Conservation (phyloP, 2,888 invertebrate genomes). For the Anthophora plumipes region DNA sequence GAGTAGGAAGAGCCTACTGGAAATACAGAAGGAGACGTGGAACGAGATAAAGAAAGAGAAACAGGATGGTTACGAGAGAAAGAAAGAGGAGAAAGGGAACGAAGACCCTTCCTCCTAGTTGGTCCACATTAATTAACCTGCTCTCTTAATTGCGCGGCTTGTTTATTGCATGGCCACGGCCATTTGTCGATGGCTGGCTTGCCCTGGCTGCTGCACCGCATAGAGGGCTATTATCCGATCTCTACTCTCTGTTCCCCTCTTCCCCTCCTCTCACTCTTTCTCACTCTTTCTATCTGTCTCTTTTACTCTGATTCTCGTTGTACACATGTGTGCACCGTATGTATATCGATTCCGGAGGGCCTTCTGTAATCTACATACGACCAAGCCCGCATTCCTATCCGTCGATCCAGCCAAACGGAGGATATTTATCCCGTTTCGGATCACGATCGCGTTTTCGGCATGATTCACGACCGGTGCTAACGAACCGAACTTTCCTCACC, state of each 20-base stretch:
- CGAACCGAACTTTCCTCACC: conserved; percentile 20
- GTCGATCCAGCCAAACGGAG: conserved; percentile 51
- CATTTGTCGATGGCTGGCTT: conserved; percentile 76
- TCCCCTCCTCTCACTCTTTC: background rate
- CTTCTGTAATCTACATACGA: conserved; percentile 66
- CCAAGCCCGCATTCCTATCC: conserved; percentile 46
- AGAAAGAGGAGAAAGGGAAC: conserved; percentile 19
- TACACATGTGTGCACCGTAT: conserved; percentile 38
- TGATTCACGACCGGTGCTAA: conserved; percentile 58
- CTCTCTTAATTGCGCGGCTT: conserved; percentile 80
- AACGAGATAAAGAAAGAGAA: conserved; percentile 13
- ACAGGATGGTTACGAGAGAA: conserved; percentile 6
- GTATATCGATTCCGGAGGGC: conserved; percentile 64
- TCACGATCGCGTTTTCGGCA: conserved; percentile 42
- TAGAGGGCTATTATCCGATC: conserved; percentile 72
- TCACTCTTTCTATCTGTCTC: too few relatives aligned
- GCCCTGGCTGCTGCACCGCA: conserved; percentile 63
- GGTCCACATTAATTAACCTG: conserved; percentile 80
- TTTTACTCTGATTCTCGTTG: conserved; percentile 6
- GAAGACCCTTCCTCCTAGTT: conserved; percentile 70
- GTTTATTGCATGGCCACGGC: conserved; percentile 78
- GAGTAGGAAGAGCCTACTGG: conserved; percentile 46
- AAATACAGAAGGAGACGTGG: conserved; percentile 38
- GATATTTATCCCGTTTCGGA: conserved; percentile 59
- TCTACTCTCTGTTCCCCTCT: conserved; percentile 49